A percentile compares a stretch with the other conserved stretches of the same genome.
phyloP scores from a whole-genome alignment of 2,797 vertebrate genomes.

The Synanceia verrucosa region DNA sequence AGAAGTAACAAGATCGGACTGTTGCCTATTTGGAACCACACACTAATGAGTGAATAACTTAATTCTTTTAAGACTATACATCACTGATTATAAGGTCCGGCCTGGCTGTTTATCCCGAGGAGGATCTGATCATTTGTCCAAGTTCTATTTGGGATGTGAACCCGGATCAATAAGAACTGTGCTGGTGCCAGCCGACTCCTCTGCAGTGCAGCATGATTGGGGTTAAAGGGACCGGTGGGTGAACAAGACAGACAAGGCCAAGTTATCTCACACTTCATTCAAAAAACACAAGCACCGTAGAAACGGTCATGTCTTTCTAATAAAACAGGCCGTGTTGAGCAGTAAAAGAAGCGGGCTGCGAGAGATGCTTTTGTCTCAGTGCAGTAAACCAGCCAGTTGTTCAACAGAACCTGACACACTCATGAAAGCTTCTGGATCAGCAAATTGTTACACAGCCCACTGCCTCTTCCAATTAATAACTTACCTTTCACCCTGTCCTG shows the following conservation, averaged over 20 bases:
- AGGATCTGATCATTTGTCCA: conserved; percentile 79
- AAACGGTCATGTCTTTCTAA: no score
- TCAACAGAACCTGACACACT: conserved; percentile 76
- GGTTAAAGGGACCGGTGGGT: conserved; percentile 53
- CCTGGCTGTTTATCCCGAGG: conserved; percentile 64
- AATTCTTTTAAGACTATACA: conserved; percentile 66
- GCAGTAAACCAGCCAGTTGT: conserved; percentile 78
- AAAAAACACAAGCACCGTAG: conserved; percentile 53
- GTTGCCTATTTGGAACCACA: conserved; percentile 50
- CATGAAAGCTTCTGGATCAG: conserved; percentile 81
- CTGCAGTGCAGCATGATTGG: conserved; percentile 43
- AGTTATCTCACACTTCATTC: conserved; percentile 45
- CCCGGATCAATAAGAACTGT: conserved; percentile 72
- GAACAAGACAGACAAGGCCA: conserved; percentile 46
- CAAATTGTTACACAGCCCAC: conserved; percentile 83
- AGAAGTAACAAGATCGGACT: conserved; percentile 62
- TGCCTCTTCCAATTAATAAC: conserved; percentile 84
- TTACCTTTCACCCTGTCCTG: conserved; percentile 73
- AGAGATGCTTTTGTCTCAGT: conserved; percentile 61
- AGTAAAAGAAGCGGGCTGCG: conserved; percentile 53
- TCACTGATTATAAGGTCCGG: conserved; percentile 75
- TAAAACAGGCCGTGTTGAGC: conserved; percentile 36
- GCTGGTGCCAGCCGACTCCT: conserved; percentile 61
- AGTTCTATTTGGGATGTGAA: conserved; percentile 75
- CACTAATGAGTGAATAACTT: conserved; percentile 66